Base-by-base conservation (phyloP, 2,888 invertebrate genomes). In the Thera britannica region DNA sequence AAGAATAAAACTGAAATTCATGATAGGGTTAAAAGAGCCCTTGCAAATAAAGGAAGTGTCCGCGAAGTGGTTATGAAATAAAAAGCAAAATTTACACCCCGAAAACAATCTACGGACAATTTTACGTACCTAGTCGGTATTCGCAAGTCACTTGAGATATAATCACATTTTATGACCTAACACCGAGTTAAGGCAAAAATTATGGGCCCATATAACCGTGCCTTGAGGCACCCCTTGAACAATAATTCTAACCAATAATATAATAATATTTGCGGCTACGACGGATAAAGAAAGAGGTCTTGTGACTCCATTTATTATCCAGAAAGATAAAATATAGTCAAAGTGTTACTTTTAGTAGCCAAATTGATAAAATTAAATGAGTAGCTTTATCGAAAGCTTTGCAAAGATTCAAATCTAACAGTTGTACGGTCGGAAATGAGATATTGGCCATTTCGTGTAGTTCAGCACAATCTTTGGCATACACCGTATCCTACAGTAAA, bases 171-270 rank as follows among this genome's bases (percentile, higher is more conserved):
- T 93, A 93, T 92, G 90, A 88, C 88, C 89, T 93, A 90, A 88
- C 93, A 92, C 92, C 86, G 90, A 91, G 92, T 91, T 90, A 90
- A 86, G 84, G 87, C 89, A 90, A 92, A 92, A 93, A 91, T 93
- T 91, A 93, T 92, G 92, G 88, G 81, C 83, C 86, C 81, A 80
- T 86, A 83, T 81, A 87, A 83, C 79, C 69, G 82, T 76, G 85
- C 90, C 91, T 87, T 88, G 90, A 78, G 93, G 92, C 91, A 88
- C 92, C 91, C 92, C 90, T 83, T 65, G 76, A 77, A 83, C 85
- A 86, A 90, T 92, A 91, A 93, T 84, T 92, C 86, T 81, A 78
- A 78, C 83, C 86, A 89, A 89, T 90, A 89, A 90, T 90, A 89
- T 90, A 89, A 89, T 90, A 89, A 90, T 90, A 89, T 90, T 90